These are phyloP conservation scores for Orchesella cincta DNA, from an alignment of 1,140 invertebrate genomes.

Conservation along the genomic window DNA sequence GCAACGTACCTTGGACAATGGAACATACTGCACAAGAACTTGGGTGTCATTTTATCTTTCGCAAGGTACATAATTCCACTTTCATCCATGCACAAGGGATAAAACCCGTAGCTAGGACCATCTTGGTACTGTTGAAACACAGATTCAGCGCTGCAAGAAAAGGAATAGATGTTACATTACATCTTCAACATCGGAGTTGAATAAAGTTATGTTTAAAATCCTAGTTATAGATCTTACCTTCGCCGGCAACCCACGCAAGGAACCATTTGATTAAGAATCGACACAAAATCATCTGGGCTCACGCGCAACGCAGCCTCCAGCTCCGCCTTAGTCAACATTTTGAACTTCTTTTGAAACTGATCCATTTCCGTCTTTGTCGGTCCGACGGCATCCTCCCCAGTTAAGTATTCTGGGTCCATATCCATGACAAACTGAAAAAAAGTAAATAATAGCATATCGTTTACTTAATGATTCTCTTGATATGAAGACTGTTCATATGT, in stretches of 20 bases:
- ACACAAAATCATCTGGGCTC: slow-evolving; percentile 76
- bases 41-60: slow-evolving; percentile 75
- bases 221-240: slow-evolving; percentile 64
- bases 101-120: slow-evolving; percentile 77
- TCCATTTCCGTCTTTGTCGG: slow-evolving; percentile 76
- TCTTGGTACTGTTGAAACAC: slow-evolving; percentile 79
- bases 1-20: slow-evolving; percentile 82
- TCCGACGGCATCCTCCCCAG: slow-evolving; percentile 72
- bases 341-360: slow-evolving; percentile 78
- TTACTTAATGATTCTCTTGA: neutral
- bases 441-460: slow-evolving; percentile 47
- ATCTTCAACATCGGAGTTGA: neutral
- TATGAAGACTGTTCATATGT: neutral
- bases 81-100: slow-evolving; percentile 74
- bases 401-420: slow-evolving; percentile 75
- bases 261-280: slow-evolving; percentile 81
- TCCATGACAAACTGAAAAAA: slow-evolving; percentile 84
- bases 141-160: slow-evolving; percentile 73
- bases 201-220: slow-evolving; percentile 21
- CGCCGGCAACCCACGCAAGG: slow-evolving; percentile 88
- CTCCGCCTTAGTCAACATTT: slow-evolving; percentile 74
- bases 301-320: slow-evolving; percentile 77
- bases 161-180: neutral
- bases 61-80: slow-evolving; percentile 60
- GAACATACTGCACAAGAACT: slow-evolving; percentile 76